These are phyloP conservation scores for Apodemus sylvaticus DNA, from an alignment of 2,113 vertebrate species.

Conservation along the genomic window DNA sequence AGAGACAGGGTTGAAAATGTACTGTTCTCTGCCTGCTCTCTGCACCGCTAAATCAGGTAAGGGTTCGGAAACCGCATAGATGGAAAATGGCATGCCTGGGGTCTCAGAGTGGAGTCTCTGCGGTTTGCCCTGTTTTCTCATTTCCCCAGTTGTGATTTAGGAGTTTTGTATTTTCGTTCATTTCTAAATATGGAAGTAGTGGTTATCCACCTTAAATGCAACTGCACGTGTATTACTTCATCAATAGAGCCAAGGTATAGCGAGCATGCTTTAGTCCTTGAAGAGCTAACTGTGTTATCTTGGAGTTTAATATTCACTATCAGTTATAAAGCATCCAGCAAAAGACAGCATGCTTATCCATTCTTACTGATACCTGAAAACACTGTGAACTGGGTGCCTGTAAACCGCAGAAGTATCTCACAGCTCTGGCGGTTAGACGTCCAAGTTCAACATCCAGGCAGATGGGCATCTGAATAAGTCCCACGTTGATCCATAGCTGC, in stretches of 20 bases:
- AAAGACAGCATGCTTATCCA: background rate
- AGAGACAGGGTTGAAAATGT: background rate
- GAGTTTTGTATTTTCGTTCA: background rate
- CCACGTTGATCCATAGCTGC: background rate
- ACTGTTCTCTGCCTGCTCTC: background rate
- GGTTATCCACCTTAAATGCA: background rate
- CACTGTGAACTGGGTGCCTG: no score
- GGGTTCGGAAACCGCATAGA: background rate
- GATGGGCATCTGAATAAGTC: no score
- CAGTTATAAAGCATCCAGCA: background rate
- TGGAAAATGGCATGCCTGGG: accelerated
- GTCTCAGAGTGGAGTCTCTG: background rate
- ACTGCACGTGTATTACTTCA: background rate
- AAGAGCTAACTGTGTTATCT: background rate
- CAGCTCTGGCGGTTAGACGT: background rate
- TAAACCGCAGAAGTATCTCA: no score
- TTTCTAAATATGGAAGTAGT: background rate
- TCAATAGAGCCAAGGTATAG: background rate
- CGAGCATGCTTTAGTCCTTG: background rate
- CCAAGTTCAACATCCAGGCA: background rate
- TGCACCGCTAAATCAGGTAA: background rate
- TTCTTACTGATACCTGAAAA: background rate
- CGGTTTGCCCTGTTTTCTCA: background rate
- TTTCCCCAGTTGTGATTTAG: background rate
- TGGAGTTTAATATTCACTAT: background rate